Conservation (phyloP, 2,888 invertebrate species). For the Gymnocheta viridis region DNA sequence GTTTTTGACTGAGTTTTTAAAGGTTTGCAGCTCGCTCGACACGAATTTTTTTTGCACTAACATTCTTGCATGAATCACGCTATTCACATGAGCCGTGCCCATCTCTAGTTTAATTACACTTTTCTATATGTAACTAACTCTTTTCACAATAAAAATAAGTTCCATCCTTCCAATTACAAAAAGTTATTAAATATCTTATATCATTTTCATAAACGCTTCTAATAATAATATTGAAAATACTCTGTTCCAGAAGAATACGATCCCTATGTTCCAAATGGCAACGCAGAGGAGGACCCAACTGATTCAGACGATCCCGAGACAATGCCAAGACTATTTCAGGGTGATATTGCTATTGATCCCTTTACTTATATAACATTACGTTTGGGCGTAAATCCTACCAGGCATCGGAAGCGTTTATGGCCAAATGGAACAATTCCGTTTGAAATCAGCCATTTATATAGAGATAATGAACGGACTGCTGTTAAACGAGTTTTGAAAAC, state of each 20-base stretch:
- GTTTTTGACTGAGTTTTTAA: no score
- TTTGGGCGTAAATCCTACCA: constrained; percentile 86
- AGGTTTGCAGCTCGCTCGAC: no score
- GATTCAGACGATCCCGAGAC: constrained; percentile 85
- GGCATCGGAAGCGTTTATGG: constrained; percentile 86
- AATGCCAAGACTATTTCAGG: constrained; percentile 86
- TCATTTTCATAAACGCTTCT: not conserved
- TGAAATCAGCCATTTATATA: constrained; percentile 84
- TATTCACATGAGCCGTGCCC: no score
- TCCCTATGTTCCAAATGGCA: constrained; percentile 72
- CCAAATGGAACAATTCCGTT: constrained; percentile 86
- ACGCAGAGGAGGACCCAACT: constrained; percentile 71
- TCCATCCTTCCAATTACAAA: no score
- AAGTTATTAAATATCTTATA: no score
- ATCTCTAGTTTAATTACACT: no score
- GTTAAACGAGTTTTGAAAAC: constrained; percentile 85
- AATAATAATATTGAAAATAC: not conserved
- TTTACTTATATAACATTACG: constrained; percentile 85
- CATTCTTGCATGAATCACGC: no score
- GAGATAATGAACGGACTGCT: constrained; percentile 83
- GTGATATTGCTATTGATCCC: constrained; percentile 86
- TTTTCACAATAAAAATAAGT: no score
- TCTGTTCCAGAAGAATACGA: constrained; percentile 74
- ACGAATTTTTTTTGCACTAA: no score
- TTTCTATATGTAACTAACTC: no score